A percentile compares a stretch with the other conserved stretches of the same genome.
These are phyloP conservation scores for Cyanocitta stelleri DNA, from an alignment of 2,113 vertebrate species.

Conservation along the genomic window DNA sequence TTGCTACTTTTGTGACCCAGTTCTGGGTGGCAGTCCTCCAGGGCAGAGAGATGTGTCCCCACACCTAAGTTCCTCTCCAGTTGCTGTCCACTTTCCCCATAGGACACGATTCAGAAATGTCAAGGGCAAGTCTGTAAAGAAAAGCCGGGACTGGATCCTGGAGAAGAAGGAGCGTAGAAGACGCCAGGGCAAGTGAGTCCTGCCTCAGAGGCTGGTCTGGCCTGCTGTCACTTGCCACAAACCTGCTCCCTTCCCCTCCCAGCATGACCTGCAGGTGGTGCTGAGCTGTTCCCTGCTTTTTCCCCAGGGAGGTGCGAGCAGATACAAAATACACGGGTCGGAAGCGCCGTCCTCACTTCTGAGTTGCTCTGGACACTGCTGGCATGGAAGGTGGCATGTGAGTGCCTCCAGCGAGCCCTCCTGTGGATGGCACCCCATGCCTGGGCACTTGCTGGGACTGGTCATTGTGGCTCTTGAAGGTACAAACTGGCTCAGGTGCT, in stretches of 20 bases:
- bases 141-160: constrained; percentile 89
- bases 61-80: not conserved
- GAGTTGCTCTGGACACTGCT: not conserved
- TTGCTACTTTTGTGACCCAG: not conserved
- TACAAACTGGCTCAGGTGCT: not conserved
- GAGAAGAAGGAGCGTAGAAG: constrained; percentile 92
- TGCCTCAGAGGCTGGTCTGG: not conserved
- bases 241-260: not conserved
- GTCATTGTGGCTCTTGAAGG: not conserved
- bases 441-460: not conserved
- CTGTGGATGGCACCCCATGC: not conserved
- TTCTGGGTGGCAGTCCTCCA: not conserved
- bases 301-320: constrained; percentile 83
- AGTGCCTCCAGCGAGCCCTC: not conserved
- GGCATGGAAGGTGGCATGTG: not conserved
- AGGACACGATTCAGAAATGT: constrained; percentile 77
- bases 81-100: not conserved
- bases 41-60: not conserved
- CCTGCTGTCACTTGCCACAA: not conserved
- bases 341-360: constrained; percentile 85
- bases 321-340: constrained; percentile 91
- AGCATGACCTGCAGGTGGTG: not conserved
- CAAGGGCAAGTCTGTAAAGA: constrained; percentile 81
- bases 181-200: constrained; percentile 86
- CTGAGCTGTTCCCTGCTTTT: not conserved